These are phyloP conservation scores for Galerucella nymphaeae DNA, from an alignment of 2,888 invertebrate genomes.

Conservation along the genomic window DNA sequence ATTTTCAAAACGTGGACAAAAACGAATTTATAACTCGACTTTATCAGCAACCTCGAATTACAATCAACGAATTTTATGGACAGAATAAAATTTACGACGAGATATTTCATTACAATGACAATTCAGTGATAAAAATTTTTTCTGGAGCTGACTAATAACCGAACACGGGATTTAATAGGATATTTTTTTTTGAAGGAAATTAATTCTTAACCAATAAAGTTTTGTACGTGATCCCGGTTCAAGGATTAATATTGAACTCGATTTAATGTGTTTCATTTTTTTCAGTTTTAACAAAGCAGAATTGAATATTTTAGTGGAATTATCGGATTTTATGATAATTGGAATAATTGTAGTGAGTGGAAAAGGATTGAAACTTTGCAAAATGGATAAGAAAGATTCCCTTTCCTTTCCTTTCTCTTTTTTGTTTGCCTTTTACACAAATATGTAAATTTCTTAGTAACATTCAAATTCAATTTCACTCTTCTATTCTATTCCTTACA, in stretches of 20 bases:
- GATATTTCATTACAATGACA: slow-evolving; percentile 32
- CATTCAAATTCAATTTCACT: slow-evolving; percentile 19
- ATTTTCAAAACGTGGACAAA: slow-evolving; percentile 8
- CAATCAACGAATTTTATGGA: slow-evolving; percentile 20
- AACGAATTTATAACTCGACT: slow-evolving; percentile 16
- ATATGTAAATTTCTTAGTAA: slow-evolving; percentile 19
- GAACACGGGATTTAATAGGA: slow-evolving; percentile 15
- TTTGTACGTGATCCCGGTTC: not conserved
- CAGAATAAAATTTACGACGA: slow-evolving; percentile 19
- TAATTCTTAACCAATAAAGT: slow-evolving; percentile 25
- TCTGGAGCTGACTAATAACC: slow-evolving; percentile 27
- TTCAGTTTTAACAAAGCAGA: not conserved
- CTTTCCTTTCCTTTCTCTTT: no score
- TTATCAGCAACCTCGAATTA: slow-evolving; percentile 22
- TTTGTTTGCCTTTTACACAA: slow-evolving; percentile 11
- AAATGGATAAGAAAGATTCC: no score
- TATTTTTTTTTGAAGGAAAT: slow-evolving; percentile 20
- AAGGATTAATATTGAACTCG: not conserved
- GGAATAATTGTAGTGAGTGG: no score
- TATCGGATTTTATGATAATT: not conserved
- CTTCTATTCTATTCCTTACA: not conserved
- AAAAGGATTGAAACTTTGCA: no score
- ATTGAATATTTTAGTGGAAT: not conserved
- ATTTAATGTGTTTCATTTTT: slow-evolving; percentile 5
- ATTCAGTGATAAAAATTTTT: slow-evolving; percentile 23